Base-by-base conservation (phyloP, 2,797 vertebrate species). In the Margarornis squamiger region DNA sequence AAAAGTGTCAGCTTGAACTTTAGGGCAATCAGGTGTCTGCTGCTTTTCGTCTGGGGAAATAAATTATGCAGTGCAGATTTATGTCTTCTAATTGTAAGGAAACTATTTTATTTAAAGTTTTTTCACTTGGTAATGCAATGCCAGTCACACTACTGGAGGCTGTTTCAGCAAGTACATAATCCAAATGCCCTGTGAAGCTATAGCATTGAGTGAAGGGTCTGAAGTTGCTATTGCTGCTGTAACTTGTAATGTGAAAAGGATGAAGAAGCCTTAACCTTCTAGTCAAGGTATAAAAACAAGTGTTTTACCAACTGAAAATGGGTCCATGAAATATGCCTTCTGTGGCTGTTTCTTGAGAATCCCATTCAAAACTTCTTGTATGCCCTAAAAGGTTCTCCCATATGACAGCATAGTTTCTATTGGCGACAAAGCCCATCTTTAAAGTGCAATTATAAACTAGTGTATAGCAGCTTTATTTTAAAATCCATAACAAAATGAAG, bases 1-100 rank as follows among this genome's bases (percentile, higher is more conserved):
- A 67, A 81, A 92, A 77, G 34, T 58, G 75, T 75, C 52, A 77
- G 45, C 79, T 83, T 93, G 88, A 94, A 92, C 84, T 94, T 96
- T 16, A 67, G 38, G 86, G 30, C 62, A 48, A 34, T 82, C n/a
- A 8, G 1, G 63, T 90, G 63, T 82, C 57, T 59, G 21, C 58
- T 88, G 26, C 21, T 81, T 90, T 91, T 90, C 49, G 14, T 86
- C 32, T 77, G 38, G 57, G 39, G 19, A 80, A 71, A 38, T 86
- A 81, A 88, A 61, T 86, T 71, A 59, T 58, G 29, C n/a, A 22
- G n/a, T n/a, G 16, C 46, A 68, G 48, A 32, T 66, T 79, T 79
- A 36, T 79, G 59, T 48, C 57, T 90, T 86, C 49, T 67, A 61
- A 61, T 57, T 65, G 14, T n/a, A 46, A 54, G 36, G 13, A 4